Percentiles rank a stretch among this genome's conserved stretches.
These are phyloP conservation scores for Thera obeliscata DNA, from an alignment of 2,888 invertebrate genomes.

Conservation along the genomic window DNA sequence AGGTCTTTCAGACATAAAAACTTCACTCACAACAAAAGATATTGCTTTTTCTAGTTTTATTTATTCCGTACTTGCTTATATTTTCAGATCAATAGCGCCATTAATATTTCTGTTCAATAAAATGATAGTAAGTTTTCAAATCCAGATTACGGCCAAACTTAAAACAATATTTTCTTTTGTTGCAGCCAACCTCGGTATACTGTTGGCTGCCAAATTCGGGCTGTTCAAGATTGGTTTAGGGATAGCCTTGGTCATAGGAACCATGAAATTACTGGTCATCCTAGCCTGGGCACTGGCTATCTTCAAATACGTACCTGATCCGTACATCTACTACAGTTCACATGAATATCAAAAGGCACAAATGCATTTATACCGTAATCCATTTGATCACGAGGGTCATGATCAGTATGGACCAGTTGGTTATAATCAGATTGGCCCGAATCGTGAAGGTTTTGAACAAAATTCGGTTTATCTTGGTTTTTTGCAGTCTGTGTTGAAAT, in stretches of 20 bases:
- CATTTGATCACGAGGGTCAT: constrained; percentile 35
- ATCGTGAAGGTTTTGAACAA: background rate
- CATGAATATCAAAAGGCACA: constrained; percentile 33
- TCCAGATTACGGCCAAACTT: background rate
- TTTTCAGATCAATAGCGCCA: no score
- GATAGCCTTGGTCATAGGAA: constrained; percentile 61
- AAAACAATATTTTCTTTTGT: constrained; percentile 58
- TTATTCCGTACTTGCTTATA: no score
- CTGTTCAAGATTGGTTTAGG: constrained; percentile 70
- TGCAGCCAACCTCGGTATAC: constrained; percentile 73
- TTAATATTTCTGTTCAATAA: background rate
- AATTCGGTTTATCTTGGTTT: constrained; percentile 17
- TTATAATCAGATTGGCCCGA: background rate
- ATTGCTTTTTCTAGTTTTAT: background rate
- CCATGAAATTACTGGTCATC: constrained; percentile 64
- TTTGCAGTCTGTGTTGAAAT: constrained; percentile 29
- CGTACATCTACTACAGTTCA: constrained; percentile 57
- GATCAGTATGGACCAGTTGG: constrained; percentile 24
- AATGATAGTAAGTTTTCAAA: background rate
- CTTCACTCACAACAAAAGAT: no score
- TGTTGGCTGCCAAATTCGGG: constrained; percentile 70
- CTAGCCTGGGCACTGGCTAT: constrained; percentile 71
- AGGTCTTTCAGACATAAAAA: no score
- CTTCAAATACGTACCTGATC: constrained; percentile 67
- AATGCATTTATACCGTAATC: constrained; percentile 33